Conservation (phyloP, 2,888 invertebrate species). For the Tachina grossa region DNA sequence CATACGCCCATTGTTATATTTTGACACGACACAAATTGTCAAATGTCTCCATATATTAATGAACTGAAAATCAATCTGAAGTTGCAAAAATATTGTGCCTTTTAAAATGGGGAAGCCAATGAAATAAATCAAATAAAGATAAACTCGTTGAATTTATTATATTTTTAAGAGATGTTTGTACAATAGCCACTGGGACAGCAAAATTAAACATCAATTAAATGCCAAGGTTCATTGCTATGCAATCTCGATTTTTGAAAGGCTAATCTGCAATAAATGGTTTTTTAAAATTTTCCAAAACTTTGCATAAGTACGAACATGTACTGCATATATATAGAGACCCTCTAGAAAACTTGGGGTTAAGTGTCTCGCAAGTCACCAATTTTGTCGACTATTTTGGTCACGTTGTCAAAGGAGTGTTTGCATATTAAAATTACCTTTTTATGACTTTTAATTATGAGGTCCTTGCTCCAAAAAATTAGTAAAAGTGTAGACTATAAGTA, state of each 20-base stretch:
- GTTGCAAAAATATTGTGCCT: neutral
- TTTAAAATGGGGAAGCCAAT: neutral
- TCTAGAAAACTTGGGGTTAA: no score
- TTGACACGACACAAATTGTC: no score
- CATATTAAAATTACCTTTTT: no score
- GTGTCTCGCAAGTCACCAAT: no score
- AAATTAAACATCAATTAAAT: slow-evolving; percentile 8
- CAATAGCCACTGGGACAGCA: neutral
- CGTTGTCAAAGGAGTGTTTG: no score
- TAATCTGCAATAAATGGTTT: slow-evolving; percentile 11
- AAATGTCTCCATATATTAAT: neutral
- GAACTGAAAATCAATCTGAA: neutral
- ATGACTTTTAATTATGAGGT: no score
- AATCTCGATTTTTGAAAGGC: slow-evolving; percentile 12
- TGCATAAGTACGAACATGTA: neutral
- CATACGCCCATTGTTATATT: no score
- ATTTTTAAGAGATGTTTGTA: neutral
- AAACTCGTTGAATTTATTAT: neutral
- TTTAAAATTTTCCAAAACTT: slow-evolving; percentile 14
- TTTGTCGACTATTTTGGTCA: no score
- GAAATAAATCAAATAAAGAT: neutral
- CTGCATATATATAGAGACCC: no score
- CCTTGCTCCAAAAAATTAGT: no score
- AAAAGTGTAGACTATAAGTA: no score
- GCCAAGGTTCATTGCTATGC: slow-evolving; percentile 17